phyloP scores from a whole-genome alignment of 2,797 vertebrate species.

The Telmatherina bonti region DNA sequence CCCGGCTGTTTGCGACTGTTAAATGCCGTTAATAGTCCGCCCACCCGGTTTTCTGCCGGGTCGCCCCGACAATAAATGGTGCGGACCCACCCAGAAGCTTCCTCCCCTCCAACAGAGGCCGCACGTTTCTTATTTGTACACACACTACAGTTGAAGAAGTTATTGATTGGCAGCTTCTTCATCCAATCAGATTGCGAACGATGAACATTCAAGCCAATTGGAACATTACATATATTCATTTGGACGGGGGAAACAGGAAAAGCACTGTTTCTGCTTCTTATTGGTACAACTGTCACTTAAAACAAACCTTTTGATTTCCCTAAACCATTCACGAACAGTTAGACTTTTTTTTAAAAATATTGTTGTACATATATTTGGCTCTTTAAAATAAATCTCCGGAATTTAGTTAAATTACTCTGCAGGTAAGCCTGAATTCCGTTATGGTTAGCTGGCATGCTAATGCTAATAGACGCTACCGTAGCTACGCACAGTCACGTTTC shows the following conservation, averaged over 20 bases:
- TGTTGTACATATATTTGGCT: not conserved
- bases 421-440: conserved; percentile 39
- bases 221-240: fast-evolving
- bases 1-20: too few relatives aligned
- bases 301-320: not conserved
- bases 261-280: too few relatives aligned
- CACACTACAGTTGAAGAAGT: not conserved
- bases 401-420: not conserved
- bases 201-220: conserved; percentile 25
- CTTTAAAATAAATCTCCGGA: not conserved
- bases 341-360: not conserved
- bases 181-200: conserved; percentile 13
- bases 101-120: conserved; percentile 30
- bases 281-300: not conserved
- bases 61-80: too few relatives aligned
- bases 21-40: not conserved
- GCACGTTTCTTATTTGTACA: fast-evolving
- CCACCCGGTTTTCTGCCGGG: too few relatives aligned
- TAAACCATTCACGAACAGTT: fast-evolving
- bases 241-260: too few relatives aligned
- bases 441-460: conserved; percentile 48
- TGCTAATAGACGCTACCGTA: conserved; percentile 9
- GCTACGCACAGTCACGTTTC: not conserved
- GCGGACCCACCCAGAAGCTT: too few relatives aligned
- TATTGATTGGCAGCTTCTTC: not conserved